Evolutionary conservation across 2,113 vertebrate species (phyloP).

Genomic region (Zosterops pallidus): DNA sequence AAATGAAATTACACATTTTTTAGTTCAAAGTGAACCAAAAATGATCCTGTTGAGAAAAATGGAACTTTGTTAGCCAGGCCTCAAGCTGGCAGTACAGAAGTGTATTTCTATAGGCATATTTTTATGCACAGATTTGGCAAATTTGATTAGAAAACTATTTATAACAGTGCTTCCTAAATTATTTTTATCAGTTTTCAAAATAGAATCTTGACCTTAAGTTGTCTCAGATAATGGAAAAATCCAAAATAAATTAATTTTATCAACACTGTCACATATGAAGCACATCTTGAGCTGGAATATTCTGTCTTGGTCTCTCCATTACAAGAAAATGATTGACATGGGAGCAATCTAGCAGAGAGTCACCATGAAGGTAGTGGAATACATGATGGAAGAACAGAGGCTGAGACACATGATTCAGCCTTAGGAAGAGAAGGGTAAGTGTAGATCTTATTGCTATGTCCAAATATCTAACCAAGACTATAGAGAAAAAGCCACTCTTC

Average conservation of each 20-base stretch:
- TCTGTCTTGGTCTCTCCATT: background rate
- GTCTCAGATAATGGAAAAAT: background rate
- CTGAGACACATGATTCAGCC: background rate
- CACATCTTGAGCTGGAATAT: background rate
- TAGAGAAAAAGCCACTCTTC: background rate
- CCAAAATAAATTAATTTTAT: background rate
- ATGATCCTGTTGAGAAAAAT: background rate
- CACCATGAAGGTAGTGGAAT: background rate
- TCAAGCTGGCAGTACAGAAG: background rate
- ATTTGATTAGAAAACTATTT: background rate
- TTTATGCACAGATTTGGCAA: background rate
- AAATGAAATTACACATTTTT: background rate
- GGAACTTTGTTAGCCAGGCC: background rate
- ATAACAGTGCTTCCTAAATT: background rate
- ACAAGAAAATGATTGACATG: background rate
- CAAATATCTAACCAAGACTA: background rate
- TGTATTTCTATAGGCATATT: background rate
- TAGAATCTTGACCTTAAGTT: background rate
- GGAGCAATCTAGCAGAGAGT: background rate
- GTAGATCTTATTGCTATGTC: slow-evolving; percentile 6
- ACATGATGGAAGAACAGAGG: background rate
- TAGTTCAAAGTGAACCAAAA: background rate
- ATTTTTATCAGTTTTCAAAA: background rate
- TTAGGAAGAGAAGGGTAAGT: background rate
- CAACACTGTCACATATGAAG: background rate